Evolutionary conservation across 2,888 invertebrate genomes (phyloP), one percentile per base, ranked within the genome.

Genomic region (Hedya salicella): DNA sequence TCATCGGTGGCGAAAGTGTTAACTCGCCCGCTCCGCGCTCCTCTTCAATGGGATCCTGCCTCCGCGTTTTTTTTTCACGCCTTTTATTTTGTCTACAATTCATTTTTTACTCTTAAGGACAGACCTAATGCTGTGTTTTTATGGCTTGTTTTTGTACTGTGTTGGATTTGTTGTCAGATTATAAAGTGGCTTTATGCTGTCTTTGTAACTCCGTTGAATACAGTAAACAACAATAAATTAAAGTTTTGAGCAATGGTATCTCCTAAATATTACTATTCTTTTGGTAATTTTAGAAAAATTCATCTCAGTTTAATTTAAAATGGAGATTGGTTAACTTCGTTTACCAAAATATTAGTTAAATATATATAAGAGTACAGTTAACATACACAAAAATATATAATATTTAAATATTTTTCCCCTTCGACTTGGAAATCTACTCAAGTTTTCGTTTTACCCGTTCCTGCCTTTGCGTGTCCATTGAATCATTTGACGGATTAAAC

Each of bases 1-100:
- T 91, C 91, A 91, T 89, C 83, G 78, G 82, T 80, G 82, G 87
- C 85, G 82, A 90, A 90, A 89, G 89, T 89, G 89, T 89, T 86
- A 89, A 86, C 82, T 85, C 72, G 74, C 76, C 78, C 80, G 79
- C 75, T 75, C 76, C 75, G 70, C 70, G 73, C 74, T 75, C 77
- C 73, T 77, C 77, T 78, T 85, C 82, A 84, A 88, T 87, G 79
- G 80, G 79, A 80, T 84, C 79, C 78, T 82, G 76, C 71, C 75
- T 77, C 77, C 73, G 69, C 72, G 69, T 78, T 81, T 85, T 77
- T 79, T 80, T 79, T 79, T 75, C 75, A 77, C 77, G 75, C 77
- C 76, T 83, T 85, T 84, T 85, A 82, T 85, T 83, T 83, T 77
- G 74, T 75, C 78, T 77, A 82, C 83, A 75, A 82, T 82, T 85